Evolutionary conservation across 2,797 vertebrate genomes (phyloP).

Genomic region (Pseudomugil gertrudae): DNA sequence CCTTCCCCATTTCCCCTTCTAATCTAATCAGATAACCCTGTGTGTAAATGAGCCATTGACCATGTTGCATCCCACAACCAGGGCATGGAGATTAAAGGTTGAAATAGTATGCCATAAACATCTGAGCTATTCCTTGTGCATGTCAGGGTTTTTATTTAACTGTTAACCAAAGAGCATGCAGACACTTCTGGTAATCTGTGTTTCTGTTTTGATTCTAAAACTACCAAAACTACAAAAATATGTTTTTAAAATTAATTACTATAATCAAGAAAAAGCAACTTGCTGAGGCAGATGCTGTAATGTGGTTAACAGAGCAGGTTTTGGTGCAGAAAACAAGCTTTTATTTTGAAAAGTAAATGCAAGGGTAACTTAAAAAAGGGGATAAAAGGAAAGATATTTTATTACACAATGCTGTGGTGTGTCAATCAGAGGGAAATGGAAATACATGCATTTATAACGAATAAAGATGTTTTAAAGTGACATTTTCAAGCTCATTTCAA

Average conservation of each 20-base stretch:
- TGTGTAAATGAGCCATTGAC: neutral
- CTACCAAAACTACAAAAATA: no score
- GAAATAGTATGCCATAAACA: neutral
- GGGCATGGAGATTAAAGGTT: neutral
- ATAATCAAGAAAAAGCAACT: no score
- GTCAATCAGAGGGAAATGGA: neutral
- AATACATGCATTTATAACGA: neutral
- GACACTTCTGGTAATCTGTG: neutral
- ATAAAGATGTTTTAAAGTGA: no score
- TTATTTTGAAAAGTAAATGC: neutral
- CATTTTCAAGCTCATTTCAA: no score
- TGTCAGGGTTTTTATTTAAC: neutral
- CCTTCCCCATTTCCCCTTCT: neutral
- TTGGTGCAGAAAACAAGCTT: neutral
- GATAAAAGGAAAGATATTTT: neutral
- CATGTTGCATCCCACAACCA: neutral
- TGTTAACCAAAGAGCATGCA: neutral
- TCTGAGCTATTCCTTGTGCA: neutral
- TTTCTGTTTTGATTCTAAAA: neutral
- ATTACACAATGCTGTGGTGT: neutral
- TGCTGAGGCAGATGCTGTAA: neutral
- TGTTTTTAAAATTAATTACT: no score
- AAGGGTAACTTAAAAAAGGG: neutral
- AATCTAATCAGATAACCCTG: neutral
- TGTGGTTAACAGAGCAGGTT: neutral